Evolutionary conservation across 1,140 invertebrate species (phyloP).

Genomic region (Neocloeon triangulifer): DNA sequence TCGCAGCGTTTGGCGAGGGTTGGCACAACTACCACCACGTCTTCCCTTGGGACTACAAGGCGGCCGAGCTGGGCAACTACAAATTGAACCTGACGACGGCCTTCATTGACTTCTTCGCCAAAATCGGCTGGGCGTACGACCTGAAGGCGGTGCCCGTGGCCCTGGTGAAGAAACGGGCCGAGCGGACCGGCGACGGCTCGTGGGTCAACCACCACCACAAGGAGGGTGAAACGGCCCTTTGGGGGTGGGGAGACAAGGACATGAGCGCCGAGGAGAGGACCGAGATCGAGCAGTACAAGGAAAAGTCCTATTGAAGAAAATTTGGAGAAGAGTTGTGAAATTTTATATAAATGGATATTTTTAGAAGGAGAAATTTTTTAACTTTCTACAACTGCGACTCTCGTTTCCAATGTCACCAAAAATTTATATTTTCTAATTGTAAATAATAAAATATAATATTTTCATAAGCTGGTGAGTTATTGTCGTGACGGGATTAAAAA

Average conservation of each 20-base stretch:
- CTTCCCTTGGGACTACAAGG: slow-evolving; percentile 79
- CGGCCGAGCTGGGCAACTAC: slow-evolving; percentile 48
- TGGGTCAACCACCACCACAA: slow-evolving; percentile 11
- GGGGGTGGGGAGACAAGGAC: slow-evolving; percentile 2
- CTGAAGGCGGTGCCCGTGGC: slow-evolving; percentile 35
- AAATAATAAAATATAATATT: no score
- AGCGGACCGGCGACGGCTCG: slow-evolving; percentile 36
- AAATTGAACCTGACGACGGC: slow-evolving; percentile 39
- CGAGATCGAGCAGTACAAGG: no score
- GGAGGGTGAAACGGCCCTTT: slow-evolving; percentile 5
- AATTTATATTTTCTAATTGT: no score
- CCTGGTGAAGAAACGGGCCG: slow-evolving; percentile 28
- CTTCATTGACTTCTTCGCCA: slow-evolving; percentile 47
- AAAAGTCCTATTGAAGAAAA: no score
- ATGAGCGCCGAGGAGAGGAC: background rate
- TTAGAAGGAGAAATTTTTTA: no score
- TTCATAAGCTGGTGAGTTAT: no score
- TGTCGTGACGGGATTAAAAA: no score
- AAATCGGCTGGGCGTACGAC: slow-evolving; percentile 50
- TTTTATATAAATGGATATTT: no score
- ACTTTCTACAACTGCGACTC: no score
- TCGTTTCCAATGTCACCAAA: no score
- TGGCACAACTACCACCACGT: slow-evolving; percentile 87
- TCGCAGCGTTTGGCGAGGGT: slow-evolving; percentile 53
- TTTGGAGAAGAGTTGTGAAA: no score